Evolutionary conservation across 1,140 invertebrate genomes (phyloP).

Genomic region (Macrobrachium rosenbergii): DNA sequence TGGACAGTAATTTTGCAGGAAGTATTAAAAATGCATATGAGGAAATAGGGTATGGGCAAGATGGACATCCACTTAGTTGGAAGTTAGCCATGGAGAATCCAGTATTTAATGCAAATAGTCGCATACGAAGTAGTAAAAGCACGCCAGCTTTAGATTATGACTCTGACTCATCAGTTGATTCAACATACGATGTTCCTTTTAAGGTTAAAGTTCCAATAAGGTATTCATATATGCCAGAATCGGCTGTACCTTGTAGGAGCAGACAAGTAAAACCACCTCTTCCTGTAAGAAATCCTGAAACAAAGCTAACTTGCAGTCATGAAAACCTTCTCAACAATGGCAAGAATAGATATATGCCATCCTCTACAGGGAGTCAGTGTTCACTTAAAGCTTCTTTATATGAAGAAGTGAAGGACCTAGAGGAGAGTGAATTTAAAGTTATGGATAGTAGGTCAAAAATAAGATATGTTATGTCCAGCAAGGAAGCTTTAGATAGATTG

Average conservation of each 20-base stretch:
- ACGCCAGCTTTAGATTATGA: slow-evolving; percentile 17
- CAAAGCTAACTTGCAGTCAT: slow-evolving; percentile 5
- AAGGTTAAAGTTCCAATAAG: background rate
- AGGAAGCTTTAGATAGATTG: too few relatives aligned
- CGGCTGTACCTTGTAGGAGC: background rate
- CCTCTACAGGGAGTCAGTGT: too few relatives aligned
- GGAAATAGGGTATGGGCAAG: background rate
- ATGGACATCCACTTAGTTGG: background rate
- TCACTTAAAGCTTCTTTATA: background rate
- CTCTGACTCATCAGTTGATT: slow-evolving; percentile 14
- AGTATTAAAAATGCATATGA: background rate
- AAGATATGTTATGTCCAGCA: too few relatives aligned
- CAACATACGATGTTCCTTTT: slow-evolving; percentile 26
- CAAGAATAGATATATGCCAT: background rate
- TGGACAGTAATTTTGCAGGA: too few relatives aligned
- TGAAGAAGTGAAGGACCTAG: background rate
- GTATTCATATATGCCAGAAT: background rate
- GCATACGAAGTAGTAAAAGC: background rate
- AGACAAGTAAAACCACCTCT: slow-evolving; percentile 1
- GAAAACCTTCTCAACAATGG: background rate
- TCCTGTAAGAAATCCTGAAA: slow-evolving; percentile 12
- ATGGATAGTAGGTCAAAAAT: too few relatives aligned
- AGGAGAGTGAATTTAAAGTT: too few relatives aligned
- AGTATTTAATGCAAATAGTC: background rate
- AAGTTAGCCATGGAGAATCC: background rate